Base-by-base conservation (phyloP, 2,888 invertebrate genomes). In the Spisula solida region DNA sequence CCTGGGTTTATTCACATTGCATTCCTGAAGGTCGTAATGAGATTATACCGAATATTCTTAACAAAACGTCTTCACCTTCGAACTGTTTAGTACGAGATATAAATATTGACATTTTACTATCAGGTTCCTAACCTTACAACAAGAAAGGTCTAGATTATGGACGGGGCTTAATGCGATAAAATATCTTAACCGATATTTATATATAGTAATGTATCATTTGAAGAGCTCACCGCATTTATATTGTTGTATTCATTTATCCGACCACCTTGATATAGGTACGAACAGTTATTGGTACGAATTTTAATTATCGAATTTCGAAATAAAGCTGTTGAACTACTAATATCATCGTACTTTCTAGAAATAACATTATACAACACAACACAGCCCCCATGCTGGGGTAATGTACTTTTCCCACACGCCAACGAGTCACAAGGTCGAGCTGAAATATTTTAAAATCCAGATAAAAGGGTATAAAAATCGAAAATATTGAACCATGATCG, bases 341-440 rank as follows among this genome's bases (percentile, higher is more conserved):
- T n/a, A n/a, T 25, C 25, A 25, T 66, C 60, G n/a, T 66, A 20
- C 10, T 66, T 66, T 66, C 60, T 66, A 12, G 60, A 66, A 66
- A 66, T 10, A 66, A 2, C 0, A 75, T 14, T 34, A 31, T 34
- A 75, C 16, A 75, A 10, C 12, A 31, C 2, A n/a, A 60, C 14
- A 31, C 34, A 12, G 16, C 29, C 75, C 75, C 60, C 41, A 8
- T 41, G 41, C 34, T 75, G 75, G 29, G 31, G 75, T 75, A 31
- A 75, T 75, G 75, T 20, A 75, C 75, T 75, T 75, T 75, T 75
- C 75, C 31, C 31, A 75, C 75, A 75, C 75, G 75, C 4, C 75
- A 34, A 75, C 31, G 31, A 18, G 75, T 75, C 75, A 75, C 34
- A 31, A 34, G 75, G 75, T 75, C 75, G 75, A 14, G 6, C 31